phyloP scores from a whole-genome alignment of 2,797 vertebrate species.

The Semaprochilodus insignis region DNA sequence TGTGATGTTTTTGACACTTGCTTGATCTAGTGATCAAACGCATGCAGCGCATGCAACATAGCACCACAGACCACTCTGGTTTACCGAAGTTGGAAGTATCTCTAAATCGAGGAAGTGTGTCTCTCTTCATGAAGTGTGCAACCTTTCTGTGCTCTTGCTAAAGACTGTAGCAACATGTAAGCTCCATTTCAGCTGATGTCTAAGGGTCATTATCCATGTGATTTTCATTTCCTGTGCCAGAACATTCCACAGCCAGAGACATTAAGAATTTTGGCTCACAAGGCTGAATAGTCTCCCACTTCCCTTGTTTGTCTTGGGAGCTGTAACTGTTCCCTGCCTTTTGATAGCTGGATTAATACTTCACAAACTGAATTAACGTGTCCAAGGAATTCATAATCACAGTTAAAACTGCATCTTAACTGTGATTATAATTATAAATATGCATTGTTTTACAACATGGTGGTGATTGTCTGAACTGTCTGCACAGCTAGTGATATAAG shows the following conservation, averaged over 20 bases:
- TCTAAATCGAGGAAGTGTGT: constrained; percentile 49
- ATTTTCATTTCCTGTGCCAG: constrained; percentile 47
- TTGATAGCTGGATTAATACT: not conserved
- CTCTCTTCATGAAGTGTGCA: constrained; percentile 30
- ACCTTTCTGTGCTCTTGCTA: constrained; percentile 2
- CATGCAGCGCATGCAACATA: constrained; percentile 26
- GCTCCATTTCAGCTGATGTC: constrained; percentile 29
- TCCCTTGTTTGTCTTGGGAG: not conserved
- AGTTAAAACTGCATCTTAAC: not conserved
- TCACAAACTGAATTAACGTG: not conserved
- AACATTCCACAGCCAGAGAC: constrained; percentile 29
- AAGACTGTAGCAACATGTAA: not conserved
- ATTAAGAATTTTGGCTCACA: not conserved
- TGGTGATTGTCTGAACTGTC: not conserved
- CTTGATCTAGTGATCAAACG: not conserved
- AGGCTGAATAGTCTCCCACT: not conserved
- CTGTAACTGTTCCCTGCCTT: not conserved
- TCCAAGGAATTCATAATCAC: not conserved
- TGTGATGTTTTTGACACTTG: not conserved
- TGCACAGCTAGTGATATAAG: not conserved
- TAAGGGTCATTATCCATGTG: constrained; percentile 29
- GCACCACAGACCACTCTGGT: constrained; percentile 59
- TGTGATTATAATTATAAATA: not conserved
- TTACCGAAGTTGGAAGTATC: constrained; percentile 60
- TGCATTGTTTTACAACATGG: not conserved